phyloP scores from a whole-genome alignment of 2,113 vertebrate genomes.

The Felis chaus region DNA sequence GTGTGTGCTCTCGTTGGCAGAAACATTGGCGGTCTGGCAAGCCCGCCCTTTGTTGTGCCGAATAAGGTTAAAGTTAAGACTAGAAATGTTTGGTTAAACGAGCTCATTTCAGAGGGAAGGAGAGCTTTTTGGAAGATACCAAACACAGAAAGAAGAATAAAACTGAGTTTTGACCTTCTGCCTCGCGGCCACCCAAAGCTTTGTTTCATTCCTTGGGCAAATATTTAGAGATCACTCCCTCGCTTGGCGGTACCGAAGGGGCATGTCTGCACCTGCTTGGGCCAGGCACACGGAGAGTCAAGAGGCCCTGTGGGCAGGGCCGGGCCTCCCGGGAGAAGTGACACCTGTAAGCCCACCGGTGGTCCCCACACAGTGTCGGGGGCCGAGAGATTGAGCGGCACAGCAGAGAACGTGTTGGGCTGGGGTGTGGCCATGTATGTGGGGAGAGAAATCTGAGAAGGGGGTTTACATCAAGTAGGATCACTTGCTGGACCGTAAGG shows the following conservation, averaged over 20 bases:
- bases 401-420: accelerated
- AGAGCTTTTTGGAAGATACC: neutral
- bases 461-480: neutral
- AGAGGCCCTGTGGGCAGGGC: neutral
- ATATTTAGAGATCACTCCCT: neutral
- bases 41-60: neutral
- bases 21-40: accelerated
- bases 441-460: neutral
- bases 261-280: accelerated
- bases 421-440: neutral
- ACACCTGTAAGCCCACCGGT: neutral
- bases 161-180: neutral
- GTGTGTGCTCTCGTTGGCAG: accelerated
- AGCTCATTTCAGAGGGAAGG: neutral
- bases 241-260: accelerated
- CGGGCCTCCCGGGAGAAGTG: neutral
- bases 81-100: neutral
- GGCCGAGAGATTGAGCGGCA: neutral
- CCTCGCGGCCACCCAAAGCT: neutral
- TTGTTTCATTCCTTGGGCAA: no score
- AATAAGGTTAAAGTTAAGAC: neutral
- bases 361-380: accelerated
- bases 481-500: neutral
- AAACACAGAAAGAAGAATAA: neutral
- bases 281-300: neutral